Evolutionary conservation across 1,140 invertebrate species (phyloP), one percentile per base, ranked within the genome.

Genomic region (Drepana arcuata): DNA sequence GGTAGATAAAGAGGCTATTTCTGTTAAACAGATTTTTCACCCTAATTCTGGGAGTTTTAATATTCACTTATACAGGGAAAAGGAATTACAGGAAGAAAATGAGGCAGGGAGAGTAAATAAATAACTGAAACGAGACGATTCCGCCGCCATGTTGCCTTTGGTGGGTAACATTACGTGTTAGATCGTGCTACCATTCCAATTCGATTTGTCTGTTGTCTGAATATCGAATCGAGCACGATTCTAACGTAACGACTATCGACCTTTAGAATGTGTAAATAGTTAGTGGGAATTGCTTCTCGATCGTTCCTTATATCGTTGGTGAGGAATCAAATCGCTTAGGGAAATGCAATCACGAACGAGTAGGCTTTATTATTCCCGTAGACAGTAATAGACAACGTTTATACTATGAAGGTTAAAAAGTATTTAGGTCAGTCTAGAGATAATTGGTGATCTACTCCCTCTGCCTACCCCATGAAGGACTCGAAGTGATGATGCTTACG

Each of bases 81-180:
- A 74, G 74, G 70, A 78, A 78, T 78, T 81, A 78, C 73, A 53
- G 50, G 48, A 65, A 67, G 69, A 72, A 65, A 81, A 75, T 75
- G 70, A 75, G 68, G 60, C 59, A 71, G 64, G 68, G 59, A 48
- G 45, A 56, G 52, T 77, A 64, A 78, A 81, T 81, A 81, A 81
- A 68, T 75, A 75, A 79, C 44, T 28, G 36, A 38, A 34, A 45
- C 30, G 23, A 48, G 27, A 43, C 44, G 36, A 37, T 53, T 34
- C 29, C 34, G 37, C 45, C 49, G 49, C 61, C 38, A 63, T 64
- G 69, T 68, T 62, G 52, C n/a, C n/a, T n/a, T n/a, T n/a, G n/a
- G n/a, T n/a, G n/a, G n/a, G 53, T 52, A 44, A 64, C 64, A 65
- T 71, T 67, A 70, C 60, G 75, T 75, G 72, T 72, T 66, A 62